Base-by-base conservation (phyloP, 1,140 invertebrate genomes). In the Xylocopa sonorina region DNA sequence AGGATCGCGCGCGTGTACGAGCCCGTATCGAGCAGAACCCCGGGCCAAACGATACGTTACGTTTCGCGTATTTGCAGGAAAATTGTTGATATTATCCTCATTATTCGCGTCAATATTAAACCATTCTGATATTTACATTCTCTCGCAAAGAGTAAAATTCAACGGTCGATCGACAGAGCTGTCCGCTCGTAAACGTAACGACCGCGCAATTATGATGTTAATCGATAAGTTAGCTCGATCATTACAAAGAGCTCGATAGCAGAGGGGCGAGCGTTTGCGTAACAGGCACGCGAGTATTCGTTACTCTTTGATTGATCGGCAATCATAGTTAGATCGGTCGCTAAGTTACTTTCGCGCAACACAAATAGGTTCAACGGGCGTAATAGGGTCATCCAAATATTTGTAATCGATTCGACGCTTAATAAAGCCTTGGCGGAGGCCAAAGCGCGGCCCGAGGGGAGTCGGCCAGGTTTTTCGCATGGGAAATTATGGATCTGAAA, bases 41-140 rank as follows among this genome's bases (percentile, higher is more conserved):
- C 14, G n/a, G 12, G 24, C 10, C 32, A 55, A 18, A 50, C 21
- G 10, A 18, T 34, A n/a, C 12, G 21, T n/a, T 14, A 12, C 43
- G 34, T 63, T n/a, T 62, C 57, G n/a, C 16, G 72, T 5, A 74
- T 64, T 74, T 27, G 64, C 34, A 3, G n/a, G 5, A 27, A 24
- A n/a, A n/a, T n/a, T n/a, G n/a, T n/a, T n/a, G n/a, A n/a, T n/a
- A n/a, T n/a, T n/a, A n/a, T n/a, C n/a, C n/a, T n/a, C n/a, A n/a
- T n/a, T n/a, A n/a, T n/a, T n/a, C n/a, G n/a, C n/a, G n/a, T n/a
- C n/a, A n/a, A n/a, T n/a, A n/a, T n/a, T n/a, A n/a, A n/a, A n/a
- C n/a, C n/a, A n/a, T n/a, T n/a, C n/a, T n/a, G n/a, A n/a, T n/a
- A n/a, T n/a, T n/a, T n/a, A n/a, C n/a, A n/a, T n/a, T n/a, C n/a